These are phyloP conservation scores for Ectemnius continuus DNA, from an alignment of 2,888 invertebrate genomes.

Conservation along the genomic window DNA sequence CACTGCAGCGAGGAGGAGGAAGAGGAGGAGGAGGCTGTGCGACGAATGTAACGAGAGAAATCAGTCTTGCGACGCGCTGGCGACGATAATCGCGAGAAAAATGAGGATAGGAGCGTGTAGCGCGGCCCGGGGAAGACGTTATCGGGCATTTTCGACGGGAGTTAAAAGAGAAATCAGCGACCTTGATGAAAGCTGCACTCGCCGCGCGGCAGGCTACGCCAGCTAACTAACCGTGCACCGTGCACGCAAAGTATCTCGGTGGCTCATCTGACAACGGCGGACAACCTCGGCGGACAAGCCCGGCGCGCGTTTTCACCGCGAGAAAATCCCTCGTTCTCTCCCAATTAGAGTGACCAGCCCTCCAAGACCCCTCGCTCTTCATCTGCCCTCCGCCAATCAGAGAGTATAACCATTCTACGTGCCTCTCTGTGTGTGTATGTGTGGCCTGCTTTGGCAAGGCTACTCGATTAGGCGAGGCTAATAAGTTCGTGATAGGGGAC, in stretches of 20 bases:
- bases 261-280: slow-evolving; percentile 38
- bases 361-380: too few species aligned
- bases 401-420: too few species aligned
- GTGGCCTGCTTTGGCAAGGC: too few species aligned
- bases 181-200: slow-evolving; percentile 52
- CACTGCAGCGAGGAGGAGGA: too few species aligned
- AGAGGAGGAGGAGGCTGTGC: too few species aligned
- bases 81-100: slow-evolving; percentile 23
- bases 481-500: too few species aligned
- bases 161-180: slow-evolving; percentile 52
- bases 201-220: slow-evolving; percentile 18
- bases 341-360: slow-evolving; percentile 36
- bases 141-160: slow-evolving; percentile 42
- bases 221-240: slow-evolving; percentile 33
- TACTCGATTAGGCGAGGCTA: too few species aligned
- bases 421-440: too few species aligned
- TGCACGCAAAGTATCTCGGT: slow-evolving; percentile 39
- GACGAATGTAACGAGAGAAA: slow-evolving; percentile 43
- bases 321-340: slow-evolving; percentile 38
- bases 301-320: slow-evolving; percentile 34
- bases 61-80: slow-evolving; percentile 30
- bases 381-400: too few species aligned
- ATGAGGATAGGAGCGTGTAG: slow-evolving; percentile 23
- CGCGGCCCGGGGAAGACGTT: slow-evolving; percentile 42
- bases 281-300: slow-evolving; percentile 19